Conservation (phyloP, 2,888 invertebrate species). For the Drosophila macrospina region DNA sequence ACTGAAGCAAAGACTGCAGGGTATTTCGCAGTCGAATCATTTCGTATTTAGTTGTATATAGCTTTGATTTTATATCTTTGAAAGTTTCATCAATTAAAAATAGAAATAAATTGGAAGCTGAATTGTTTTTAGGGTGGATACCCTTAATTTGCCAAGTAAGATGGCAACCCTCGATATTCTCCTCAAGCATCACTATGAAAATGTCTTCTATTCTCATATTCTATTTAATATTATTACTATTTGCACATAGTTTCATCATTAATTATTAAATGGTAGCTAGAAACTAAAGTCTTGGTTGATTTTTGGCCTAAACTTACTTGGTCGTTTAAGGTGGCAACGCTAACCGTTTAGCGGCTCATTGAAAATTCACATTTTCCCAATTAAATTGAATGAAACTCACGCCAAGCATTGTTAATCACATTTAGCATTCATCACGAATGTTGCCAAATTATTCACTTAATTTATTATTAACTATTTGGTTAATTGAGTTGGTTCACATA, state of each 20-base stretch:
- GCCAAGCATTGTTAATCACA: conserved; percentile 11
- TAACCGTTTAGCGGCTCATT: not conserved
- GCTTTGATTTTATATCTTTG: not conserved
- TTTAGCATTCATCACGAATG: conserved; percentile 22
- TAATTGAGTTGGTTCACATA: conserved; percentile 39
- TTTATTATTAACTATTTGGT: conserved; percentile 27
- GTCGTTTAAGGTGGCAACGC: not conserved
- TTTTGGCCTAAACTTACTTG: not conserved
- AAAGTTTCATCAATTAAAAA: not conserved
- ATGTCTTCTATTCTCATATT: no score
- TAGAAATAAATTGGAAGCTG: not conserved
- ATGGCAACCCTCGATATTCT: no score
- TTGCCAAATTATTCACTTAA: conserved; percentile 18
- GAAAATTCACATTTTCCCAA: conserved; percentile 3
- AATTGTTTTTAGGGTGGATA: not conserved
- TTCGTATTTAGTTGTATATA: not conserved
- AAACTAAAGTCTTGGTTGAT: not conserved
- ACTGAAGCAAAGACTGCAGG: not conserved
- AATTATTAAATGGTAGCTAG: not conserved
- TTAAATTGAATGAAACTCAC: conserved; percentile 14
- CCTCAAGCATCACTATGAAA: no score
- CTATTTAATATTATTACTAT: no score
- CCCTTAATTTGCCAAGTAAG: no score
- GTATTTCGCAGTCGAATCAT: not conserved
- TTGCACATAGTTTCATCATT: no score